Evolutionary conservation across 2,797 vertebrate species (phyloP).

Genomic region (Loris lydekkerianus): DNA sequence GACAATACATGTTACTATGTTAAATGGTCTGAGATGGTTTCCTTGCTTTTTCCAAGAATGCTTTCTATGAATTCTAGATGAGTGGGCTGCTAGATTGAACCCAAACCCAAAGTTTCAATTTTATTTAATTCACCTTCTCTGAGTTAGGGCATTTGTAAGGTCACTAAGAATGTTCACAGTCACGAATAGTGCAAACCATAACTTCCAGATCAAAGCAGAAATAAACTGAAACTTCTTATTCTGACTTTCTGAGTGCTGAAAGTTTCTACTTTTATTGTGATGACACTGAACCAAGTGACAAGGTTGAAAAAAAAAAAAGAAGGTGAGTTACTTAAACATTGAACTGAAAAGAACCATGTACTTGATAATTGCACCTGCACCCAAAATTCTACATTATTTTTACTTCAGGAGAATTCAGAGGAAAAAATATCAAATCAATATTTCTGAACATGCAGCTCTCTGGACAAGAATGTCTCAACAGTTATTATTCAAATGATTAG

Average conservation of each 20-base stretch:
- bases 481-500: background rate
- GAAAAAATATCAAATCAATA: background rate
- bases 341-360: background rate
- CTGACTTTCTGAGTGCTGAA: constrained; percentile 5
- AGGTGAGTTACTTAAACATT: background rate
- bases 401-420: background rate
- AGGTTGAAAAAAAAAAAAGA: constrained; percentile 17
- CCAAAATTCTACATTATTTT: background rate
- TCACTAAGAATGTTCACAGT: background rate
- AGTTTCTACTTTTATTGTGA: background rate
- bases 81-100: background rate
- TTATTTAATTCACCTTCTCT: constrained; percentile 43
- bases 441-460: background rate
- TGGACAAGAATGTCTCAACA: background rate
- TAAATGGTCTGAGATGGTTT: background rate
- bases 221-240: constrained; percentile 37
- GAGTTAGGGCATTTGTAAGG: constrained; percentile 35
- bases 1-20: background rate
- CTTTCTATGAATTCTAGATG: constrained; percentile 57
- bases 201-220: constrained; percentile 61
- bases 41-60: background rate
- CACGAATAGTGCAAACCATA: constrained; percentile 28
- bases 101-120: constrained; percentile 51
- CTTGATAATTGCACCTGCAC: background rate
- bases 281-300: background rate